Base-by-base conservation (phyloP, 2,888 invertebrate genomes). In the Agriotes lineatus region DNA sequence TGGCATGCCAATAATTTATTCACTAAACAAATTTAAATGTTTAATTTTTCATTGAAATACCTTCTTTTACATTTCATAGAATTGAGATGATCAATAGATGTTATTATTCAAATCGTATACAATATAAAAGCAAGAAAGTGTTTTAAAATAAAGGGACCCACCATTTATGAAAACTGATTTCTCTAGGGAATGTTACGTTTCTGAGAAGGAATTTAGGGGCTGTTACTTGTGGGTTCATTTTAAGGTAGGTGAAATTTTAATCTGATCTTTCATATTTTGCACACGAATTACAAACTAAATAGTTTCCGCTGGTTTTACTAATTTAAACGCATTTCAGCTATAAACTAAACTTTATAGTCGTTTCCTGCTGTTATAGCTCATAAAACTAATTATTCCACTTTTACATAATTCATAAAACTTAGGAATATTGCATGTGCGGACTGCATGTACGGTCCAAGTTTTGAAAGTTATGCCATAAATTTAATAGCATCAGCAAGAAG, bases 61-160 rank as follows among this genome's bases (percentile, higher is more conserved):
- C n/a, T n/a, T 18, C 10, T 19, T 18, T 10, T 18, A 44, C 7
- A 44, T 44, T 44, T 19, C 19, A 20, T 44, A 10, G 18, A 44
- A 44, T 20, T 19, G 20, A 18, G 18, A 7, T 18, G 18, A 44
- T 18, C 19, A n/a, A 19, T 20, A 44, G 7, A 20, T 44, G 19
- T 20, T 20, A 20, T 10, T 10, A 9, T 1, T n/a, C 44, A 44
- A 44, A 7, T 44, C 44, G 44, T n/a, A n/a, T n/a, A n/a, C n/a
- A n/a, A 20, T 44, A 20, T 44, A 20, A 44, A 44, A 44, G 20
- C 44, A 44, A 44, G 44, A 44, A 44, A 44, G 18, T 20, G 10
- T 44, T 44, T 19, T 18, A 44, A 19, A 7, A 9, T 2, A 19
- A 18, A 20, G 9, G 20, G 20, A 6, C 20, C 10, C 19, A 19